These are phyloP conservation scores for Ficedula albicollis DNA, from an alignment of 2,797 vertebrate genomes.

Conservation along the genomic window DNA sequence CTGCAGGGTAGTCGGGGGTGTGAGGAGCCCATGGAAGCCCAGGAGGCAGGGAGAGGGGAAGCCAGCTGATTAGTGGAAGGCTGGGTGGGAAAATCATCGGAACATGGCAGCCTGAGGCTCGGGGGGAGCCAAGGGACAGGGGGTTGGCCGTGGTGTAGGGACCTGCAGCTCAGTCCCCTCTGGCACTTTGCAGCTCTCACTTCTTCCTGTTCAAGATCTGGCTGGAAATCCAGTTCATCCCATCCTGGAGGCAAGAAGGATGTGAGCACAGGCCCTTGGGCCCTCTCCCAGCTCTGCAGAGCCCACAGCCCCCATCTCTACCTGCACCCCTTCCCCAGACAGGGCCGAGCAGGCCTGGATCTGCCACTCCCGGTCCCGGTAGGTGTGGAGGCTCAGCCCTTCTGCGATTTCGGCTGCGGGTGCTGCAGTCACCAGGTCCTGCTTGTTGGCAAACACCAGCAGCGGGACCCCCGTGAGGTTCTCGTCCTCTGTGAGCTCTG, in stretches of 20 bases:
- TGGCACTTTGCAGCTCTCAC: slow-evolving; percentile 16
- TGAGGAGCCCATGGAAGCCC: background rate
- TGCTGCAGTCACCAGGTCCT: slow-evolving; percentile 86
- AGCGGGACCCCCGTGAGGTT: slow-evolving; percentile 83
- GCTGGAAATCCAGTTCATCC: slow-evolving; percentile 71
- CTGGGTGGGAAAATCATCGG: background rate
- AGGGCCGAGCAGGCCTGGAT: slow-evolving; percentile 91
- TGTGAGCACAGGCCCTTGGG: background rate
- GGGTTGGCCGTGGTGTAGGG: background rate
- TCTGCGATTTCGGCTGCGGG: slow-evolving; percentile 86
- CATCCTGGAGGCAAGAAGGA: slow-evolving; percentile 39
- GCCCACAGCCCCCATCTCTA: background rate
- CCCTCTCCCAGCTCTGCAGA: background rate
- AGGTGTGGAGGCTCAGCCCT: slow-evolving; percentile 88
- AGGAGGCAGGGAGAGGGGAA: background rate
- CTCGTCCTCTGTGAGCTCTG: slow-evolving; percentile 85
- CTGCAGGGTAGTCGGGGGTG: background rate
- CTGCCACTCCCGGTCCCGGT: slow-evolving; percentile 88
- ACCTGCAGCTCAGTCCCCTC: background rate
- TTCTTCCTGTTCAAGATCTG: slow-evolving; percentile 63
- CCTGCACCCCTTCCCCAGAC: slow-evolving; percentile 90
- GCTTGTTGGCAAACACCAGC: slow-evolving; percentile 91
- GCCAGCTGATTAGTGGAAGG: background rate
- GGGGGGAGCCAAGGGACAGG: fast-evolving
- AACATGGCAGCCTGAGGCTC: background rate